phyloP scores from a whole-genome alignment of 2,797 vertebrate genomes.

The Naso thynnoides region DNA sequence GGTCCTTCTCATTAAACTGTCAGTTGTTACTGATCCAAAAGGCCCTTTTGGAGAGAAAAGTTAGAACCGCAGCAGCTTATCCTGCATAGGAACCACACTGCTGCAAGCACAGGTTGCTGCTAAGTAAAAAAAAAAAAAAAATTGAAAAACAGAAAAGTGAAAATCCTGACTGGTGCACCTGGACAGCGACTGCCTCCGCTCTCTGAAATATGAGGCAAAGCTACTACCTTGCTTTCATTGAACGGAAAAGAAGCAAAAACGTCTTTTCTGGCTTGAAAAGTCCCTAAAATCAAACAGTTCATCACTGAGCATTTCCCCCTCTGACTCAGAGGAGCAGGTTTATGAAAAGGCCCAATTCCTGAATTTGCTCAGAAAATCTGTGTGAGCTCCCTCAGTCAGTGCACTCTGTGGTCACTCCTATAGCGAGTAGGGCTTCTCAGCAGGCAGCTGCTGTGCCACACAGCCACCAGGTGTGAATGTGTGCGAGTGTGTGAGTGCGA shows the following conservation, averaged over 20 bases:
- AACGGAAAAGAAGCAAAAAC: slow-evolving; percentile 19
- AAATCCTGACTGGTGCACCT: background rate
- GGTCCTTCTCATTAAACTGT: slow-evolving; percentile 8
- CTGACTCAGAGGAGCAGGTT: slow-evolving; percentile 5
- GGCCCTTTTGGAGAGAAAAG: background rate
- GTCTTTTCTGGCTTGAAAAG: slow-evolving; percentile 4
- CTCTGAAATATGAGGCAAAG: background rate
- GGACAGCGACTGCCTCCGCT: background rate
- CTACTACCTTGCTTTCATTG: slow-evolving; percentile 12
- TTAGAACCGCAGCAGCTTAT: slow-evolving; percentile 12
- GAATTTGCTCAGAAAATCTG: background rate
- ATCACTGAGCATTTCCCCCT: slow-evolving; percentile 17
- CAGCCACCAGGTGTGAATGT: slow-evolving; percentile 12
- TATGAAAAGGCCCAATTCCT: slow-evolving; percentile 18
- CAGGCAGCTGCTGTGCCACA: background rate
- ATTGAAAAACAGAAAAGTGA: background rate
- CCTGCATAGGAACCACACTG: background rate
- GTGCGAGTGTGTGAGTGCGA: background rate
- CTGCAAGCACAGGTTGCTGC: background rate
- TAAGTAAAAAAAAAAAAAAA: too few species aligned
- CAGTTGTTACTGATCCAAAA: slow-evolving; percentile 17
- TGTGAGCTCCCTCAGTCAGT: slow-evolving; percentile 2
- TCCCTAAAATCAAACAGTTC: slow-evolving; percentile 16
- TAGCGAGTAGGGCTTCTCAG: background rate
- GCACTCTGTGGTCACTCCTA: background rate